Evolutionary conservation across 2,888 invertebrate genomes (phyloP).

Genomic region (Nomada goodeniana): DNA sequence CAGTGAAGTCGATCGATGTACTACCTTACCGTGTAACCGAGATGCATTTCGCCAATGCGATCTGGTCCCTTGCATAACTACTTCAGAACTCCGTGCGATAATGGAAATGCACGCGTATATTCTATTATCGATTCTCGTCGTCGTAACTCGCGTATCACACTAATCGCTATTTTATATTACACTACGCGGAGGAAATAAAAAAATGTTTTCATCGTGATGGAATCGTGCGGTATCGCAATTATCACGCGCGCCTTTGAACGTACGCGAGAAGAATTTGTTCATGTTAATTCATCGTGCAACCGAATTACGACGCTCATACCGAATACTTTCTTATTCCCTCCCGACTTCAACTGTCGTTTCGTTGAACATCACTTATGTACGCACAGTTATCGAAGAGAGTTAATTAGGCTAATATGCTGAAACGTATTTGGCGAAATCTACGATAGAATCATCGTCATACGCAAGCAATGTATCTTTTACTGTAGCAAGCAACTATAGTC

Average conservation of each 20-base stretch:
- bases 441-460: conserved; percentile 43
- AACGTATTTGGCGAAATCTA: conserved; percentile 31
- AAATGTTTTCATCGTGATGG: conserved; percentile 5
- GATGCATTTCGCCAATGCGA: conserved; percentile 49
- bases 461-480: conserved; percentile 74
- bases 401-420: background rate
- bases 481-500: conserved; percentile 81
- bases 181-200: conserved; percentile 56
- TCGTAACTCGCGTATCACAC: conserved; percentile 25
- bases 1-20: conserved; percentile 41
- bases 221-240: background rate
- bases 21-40: conserved; percentile 53
- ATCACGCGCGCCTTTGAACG: no score
- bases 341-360: conserved; percentile 11
- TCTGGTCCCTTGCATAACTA: conserved; percentile 44
- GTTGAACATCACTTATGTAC: background rate
- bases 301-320: background rate
- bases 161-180: conserved; percentile 26
- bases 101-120: conserved; percentile 53
- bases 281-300: no score
- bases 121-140: conserved; percentile 31
- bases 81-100: conserved; percentile 61
- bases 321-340: conserved; percentile 48
- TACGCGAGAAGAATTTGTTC: no score
- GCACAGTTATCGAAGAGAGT: background rate